Evolutionary conservation across 2,888 invertebrate species (phyloP).

Genomic region (Belgica antarctica): DNA sequence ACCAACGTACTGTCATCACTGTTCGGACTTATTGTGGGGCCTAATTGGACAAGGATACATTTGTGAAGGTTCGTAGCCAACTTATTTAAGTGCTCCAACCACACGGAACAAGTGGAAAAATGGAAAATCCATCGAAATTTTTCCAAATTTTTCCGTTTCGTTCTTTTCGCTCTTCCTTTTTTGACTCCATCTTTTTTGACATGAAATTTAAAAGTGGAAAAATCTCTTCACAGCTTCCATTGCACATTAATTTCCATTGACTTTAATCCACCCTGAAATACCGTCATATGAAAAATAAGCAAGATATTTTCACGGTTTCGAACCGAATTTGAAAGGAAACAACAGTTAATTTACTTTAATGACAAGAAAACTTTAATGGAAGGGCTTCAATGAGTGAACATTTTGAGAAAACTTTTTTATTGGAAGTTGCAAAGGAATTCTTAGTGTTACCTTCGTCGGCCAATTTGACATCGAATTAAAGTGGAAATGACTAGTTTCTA

Average conservation of each 20-base stretch:
- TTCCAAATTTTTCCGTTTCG: too few species aligned
- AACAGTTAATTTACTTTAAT: too few species aligned
- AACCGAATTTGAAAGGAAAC: neutral
- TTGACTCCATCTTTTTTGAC: slow-evolving; percentile 37
- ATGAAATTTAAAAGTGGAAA: slow-evolving; percentile 22
- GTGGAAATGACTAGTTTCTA: too few species aligned
- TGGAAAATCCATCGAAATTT: neutral
- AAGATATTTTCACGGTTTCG: neutral
- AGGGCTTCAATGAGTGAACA: too few species aligned
- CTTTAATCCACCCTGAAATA: slow-evolving; percentile 35
- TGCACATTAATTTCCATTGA: slow-evolving; percentile 43
- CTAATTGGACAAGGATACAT: slow-evolving; percentile 99
- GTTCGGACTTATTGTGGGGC: slow-evolving; percentile 99
- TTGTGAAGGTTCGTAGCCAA: slow-evolving; percentile 85
- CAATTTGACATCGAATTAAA: too few species aligned
- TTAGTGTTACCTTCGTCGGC: too few species aligned
- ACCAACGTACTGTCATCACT: slow-evolving; percentile 99
- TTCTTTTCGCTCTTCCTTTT: neutral
- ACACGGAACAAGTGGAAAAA: neutral
- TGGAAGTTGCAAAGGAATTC: too few species aligned
- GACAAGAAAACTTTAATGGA: too few species aligned
- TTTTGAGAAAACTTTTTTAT: too few species aligned
- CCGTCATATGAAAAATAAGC: neutral
- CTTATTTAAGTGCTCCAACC: slow-evolving; percentile 35
- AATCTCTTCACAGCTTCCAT: slow-evolving; percentile 37